Percentiles rank a stretch among this genome's conserved stretches.
These are phyloP conservation scores for Triplophysa bombifrons DNA, from an alignment of 2,797 vertebrate species.

Conservation along the genomic window DNA sequence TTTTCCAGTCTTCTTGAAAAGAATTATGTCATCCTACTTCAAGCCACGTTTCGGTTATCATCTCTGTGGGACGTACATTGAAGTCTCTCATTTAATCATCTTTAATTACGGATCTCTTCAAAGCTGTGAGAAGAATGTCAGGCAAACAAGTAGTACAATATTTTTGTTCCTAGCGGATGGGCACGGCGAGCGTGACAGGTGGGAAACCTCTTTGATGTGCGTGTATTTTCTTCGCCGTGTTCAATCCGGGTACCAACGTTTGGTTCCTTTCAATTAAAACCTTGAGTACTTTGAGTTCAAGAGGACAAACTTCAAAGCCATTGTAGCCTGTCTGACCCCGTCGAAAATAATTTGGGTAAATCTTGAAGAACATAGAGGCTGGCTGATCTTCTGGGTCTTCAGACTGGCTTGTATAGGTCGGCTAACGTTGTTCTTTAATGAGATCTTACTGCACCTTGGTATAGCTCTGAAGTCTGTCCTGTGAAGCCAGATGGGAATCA, in stretches of 20 bases:
- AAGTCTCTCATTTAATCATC: slow-evolving; percentile 47
- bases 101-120: slow-evolving; percentile 62
- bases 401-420: slow-evolving; percentile 2
- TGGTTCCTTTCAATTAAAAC: slow-evolving; percentile 49
- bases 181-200: not conserved
- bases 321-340: slow-evolving; percentile 32
- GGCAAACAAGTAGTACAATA: slow-evolving; percentile 51
- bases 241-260: slow-evolving; percentile 23
- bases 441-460: slow-evolving; percentile 6
- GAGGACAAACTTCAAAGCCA: slow-evolving; percentile 44
- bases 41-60: slow-evolving; percentile 1
- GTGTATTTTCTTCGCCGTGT: slow-evolving; percentile 1
- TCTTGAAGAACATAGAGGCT: slow-evolving; percentile 10
- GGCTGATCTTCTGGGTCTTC: slow-evolving; percentile 21
- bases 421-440: slow-evolving; percentile 37
- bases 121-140: slow-evolving; percentile 33
- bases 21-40: slow-evolving; percentile 22
- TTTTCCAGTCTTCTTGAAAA: slow-evolving; percentile 22
- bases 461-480: not conserved
- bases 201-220: slow-evolving; percentile 37
- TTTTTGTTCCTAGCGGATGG: slow-evolving; percentile 37
- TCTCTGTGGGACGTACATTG: slow-evolving; percentile 31
- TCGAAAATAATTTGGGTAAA: slow-evolving; percentile 38
- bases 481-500: not conserved
- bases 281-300: slow-evolving; percentile 38